phyloP scores from a whole-genome alignment of 2,888 invertebrate species.

The Papilio gigon region DNA sequence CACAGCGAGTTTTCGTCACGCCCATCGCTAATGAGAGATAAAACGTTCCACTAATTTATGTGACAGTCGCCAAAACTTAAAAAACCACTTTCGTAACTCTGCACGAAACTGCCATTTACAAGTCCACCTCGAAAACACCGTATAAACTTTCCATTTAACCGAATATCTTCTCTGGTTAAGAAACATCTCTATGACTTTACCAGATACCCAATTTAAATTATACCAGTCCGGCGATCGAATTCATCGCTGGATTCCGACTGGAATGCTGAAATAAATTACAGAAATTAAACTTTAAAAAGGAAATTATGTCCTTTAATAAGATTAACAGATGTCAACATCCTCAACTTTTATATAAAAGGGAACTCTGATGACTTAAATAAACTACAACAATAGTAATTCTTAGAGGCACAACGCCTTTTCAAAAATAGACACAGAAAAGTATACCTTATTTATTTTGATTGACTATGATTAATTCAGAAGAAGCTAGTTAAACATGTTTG shows the following conservation, averaged over 20 bases:
- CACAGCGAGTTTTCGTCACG: constrained; percentile 57
- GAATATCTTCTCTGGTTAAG: constrained; percentile 42
- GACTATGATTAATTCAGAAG: neutral
- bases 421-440: neutral
- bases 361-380: neutral
- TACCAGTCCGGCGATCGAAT: no score
- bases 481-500: constrained; percentile 21
- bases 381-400: neutral
- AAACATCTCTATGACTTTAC: constrained; percentile 30
- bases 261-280: no score
- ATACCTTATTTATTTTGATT: no score
- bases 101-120: constrained; percentile 55
- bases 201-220: constrained; percentile 7
- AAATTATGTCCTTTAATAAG: no score
- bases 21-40: constrained; percentile 69
- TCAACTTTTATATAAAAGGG: neutral
- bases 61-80: constrained; percentile 71
- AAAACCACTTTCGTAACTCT: constrained; percentile 66
- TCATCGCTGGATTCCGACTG: no score
- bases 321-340: neutral
- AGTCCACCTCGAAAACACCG: constrained; percentile 46
- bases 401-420: neutral
- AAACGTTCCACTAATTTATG: constrained; percentile 66
- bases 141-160: constrained; percentile 46
- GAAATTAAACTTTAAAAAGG: no score